These are phyloP conservation scores for Tetanocera ferruginea DNA, from an alignment of 2,888 invertebrate genomes.

Conservation along the genomic window DNA sequence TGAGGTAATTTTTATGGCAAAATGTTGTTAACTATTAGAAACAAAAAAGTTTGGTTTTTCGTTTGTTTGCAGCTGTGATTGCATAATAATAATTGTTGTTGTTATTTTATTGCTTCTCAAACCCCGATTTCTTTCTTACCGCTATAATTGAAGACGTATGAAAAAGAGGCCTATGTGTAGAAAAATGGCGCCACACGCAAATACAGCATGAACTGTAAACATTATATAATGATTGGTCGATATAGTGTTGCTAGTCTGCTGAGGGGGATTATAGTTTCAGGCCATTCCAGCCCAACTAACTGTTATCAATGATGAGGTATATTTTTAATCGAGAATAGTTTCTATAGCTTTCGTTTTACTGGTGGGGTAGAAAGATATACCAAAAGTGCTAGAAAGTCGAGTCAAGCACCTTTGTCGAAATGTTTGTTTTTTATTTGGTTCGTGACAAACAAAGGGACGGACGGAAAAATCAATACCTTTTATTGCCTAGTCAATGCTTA, in stretches of 20 bases:
- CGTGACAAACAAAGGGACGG: too few relatives aligned
- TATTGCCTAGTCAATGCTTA: too few relatives aligned
- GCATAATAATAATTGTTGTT: slow-evolving; percentile 58
- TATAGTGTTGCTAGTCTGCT: too few relatives aligned
- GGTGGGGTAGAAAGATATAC: too few relatives aligned
- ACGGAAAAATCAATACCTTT: too few relatives aligned
- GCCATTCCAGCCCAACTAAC: too few relatives aligned
- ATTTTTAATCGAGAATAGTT: not conserved
- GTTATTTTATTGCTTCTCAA: slow-evolving; percentile 10
- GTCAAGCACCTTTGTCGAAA: too few relatives aligned
- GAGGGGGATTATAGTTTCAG: too few relatives aligned
- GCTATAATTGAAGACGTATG: not conserved
- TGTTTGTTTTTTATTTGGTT: too few relatives aligned
- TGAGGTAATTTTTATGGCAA: slow-evolving; percentile 71
- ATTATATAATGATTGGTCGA: not conserved
- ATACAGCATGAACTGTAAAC: not conserved
- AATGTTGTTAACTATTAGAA: not conserved
- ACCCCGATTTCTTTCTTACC: not conserved
- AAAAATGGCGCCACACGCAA: slow-evolving; percentile 59
- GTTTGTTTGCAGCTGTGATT: slow-evolving; percentile 54
- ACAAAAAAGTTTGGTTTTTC: slow-evolving; percentile 4
- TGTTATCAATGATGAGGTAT: too few relatives aligned
- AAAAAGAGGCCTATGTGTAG: not conserved
- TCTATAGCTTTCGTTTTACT: not conserved
- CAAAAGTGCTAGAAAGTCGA: too few relatives aligned